Percentiles rank a stretch among this genome's conserved stretches.
Conservation (phyloP, 2,888 invertebrate genomes). For the Acheta domesticus region DNA sequence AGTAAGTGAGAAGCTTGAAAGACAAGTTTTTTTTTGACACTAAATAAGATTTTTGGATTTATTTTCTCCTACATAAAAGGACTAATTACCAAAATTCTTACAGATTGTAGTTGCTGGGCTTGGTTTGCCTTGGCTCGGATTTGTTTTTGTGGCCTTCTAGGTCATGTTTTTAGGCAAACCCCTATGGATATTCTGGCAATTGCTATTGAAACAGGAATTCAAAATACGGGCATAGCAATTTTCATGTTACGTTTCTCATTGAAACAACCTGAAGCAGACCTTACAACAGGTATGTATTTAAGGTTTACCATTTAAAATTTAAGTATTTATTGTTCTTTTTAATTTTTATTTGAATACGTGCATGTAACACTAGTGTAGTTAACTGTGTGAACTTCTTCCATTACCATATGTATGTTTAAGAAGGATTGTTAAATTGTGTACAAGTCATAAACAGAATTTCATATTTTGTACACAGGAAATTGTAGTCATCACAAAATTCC, state of each 20-base stretch:
- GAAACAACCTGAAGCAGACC: conserved; percentile 79
- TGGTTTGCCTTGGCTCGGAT: conserved; percentile 79
- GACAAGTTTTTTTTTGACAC: not conserved
- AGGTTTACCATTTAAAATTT: not conserved
- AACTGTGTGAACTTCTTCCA: not conserved
- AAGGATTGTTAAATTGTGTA: no score
- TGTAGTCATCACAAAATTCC: no score
- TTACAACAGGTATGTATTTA: conserved; percentile 67
- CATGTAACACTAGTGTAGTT: not conserved
- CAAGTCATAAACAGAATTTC: no score
- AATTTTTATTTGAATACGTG: conserved; percentile 26
- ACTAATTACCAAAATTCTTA: not conserved
- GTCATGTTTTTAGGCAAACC: conserved; percentile 60
- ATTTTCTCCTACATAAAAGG: no score
- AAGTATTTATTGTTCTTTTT: conserved; percentile 21
- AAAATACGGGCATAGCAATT: conserved; percentile 90
- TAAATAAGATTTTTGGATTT: no score
- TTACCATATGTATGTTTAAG: not conserved
- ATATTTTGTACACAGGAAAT: no score
- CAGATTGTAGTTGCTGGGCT: conserved; percentile 78
- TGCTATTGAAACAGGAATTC: conserved; percentile 87
- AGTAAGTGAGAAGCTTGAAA: conserved; percentile 54
- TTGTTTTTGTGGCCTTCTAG: conserved; percentile 61
- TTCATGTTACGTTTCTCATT: conserved; percentile 79
- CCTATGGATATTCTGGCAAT: conserved; percentile 75